Evolutionary conservation across 2,888 invertebrate genomes (phyloP), one percentile per base, ranked within the genome.

Genomic region (Sarcophaga subvicina): DNA sequence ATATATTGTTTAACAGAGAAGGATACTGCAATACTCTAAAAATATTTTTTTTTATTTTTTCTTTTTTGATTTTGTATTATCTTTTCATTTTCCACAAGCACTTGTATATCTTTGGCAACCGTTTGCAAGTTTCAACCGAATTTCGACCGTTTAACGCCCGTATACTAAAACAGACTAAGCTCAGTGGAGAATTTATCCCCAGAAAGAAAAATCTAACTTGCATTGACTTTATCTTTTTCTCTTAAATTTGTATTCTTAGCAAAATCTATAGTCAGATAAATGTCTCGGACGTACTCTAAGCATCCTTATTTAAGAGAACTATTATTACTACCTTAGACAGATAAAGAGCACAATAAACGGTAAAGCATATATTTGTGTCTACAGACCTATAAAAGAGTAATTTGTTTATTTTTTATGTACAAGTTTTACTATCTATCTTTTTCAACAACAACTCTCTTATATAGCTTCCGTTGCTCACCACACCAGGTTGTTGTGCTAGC

Each of bases 141-240:
- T 89, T 91, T 89, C 91, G 91, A 93, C 92, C 92, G 92, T 91
- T 91, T 92, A 90, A 93, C 93, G 93, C 93, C 93, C 93, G 93
- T 92, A 90, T 91, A 89, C 91, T 91, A 92, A 91, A 91, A 92
- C 92, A 93, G 93, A 93, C 93, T 93, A 92, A 92, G 91, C 91
- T 89, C 89, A 89, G 88, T 89, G 89, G 89, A 90, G 91, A 91
- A 92, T 91, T 47, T 91, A 91, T 93, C 90, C 91, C 90, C 89
- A 90, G 90, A 89, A 91, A 91, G 47, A 76, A 82, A 71, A 81
- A 72, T 76, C 45, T 63, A 49, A 69, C 45, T 69, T 79, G 84
- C 54, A 79, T 78, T 81, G 72, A 60, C 45, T 59, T 79, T 22
- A 59, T 49, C 67, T 70, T 87, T 71, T 76, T 79, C 87, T 82